phyloP scores from a whole-genome alignment of 23 tunicate species.

The Oikopleura dioica region DNA sequence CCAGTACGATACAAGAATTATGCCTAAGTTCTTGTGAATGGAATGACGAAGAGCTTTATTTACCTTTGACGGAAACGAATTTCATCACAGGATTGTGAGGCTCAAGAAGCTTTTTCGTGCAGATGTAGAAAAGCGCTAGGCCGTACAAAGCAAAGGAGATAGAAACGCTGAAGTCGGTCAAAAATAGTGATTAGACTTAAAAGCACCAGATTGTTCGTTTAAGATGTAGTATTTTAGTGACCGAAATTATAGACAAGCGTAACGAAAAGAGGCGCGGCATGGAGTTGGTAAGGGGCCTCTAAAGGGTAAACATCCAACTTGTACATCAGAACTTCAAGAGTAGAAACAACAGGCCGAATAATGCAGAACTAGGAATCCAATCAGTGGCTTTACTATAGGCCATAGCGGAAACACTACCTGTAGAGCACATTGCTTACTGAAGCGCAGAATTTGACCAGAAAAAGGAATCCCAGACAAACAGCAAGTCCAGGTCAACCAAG shows the following conservation, averaged over 20 bases:
- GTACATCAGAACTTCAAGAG: not conserved
- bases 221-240: no score
- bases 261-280: not conserved
- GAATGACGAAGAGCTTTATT: no score
- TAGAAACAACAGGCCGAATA: not conserved
- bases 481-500: no score
- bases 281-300: not conserved
- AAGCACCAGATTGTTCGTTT: no score
- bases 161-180: no score
- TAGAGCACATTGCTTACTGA: no score
- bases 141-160: not conserved
- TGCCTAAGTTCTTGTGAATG: no score
- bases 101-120: not conserved
- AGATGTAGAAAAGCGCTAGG: not conserved
- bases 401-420: no score
- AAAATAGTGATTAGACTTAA: no score
- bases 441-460: no score
- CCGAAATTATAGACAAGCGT: not conserved
- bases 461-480: no score
- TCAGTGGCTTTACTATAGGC: no score
- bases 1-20: not conserved
- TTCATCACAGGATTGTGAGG: not conserved
- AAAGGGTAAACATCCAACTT: not conserved
- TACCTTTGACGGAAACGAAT: not conserved
- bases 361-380: not conserved